Conservation (phyloP, 2,888 invertebrate species). For the Cyrtodaria siliqua region DNA sequence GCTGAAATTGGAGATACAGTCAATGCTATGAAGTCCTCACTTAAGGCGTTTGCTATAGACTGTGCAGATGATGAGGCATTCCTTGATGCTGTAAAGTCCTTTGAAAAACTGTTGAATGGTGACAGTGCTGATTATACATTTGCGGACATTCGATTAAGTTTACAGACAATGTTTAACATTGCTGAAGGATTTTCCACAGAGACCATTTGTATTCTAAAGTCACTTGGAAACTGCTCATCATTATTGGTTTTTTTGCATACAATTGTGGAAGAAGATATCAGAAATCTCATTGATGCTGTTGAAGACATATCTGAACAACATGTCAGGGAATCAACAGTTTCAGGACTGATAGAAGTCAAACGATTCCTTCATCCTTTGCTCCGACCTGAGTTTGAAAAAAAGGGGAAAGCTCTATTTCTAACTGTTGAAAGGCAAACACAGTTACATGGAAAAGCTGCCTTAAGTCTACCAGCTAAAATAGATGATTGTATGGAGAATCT, state of each 20-base stretch:
- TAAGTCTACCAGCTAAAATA: slow-evolving; percentile 52
- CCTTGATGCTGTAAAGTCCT: not conserved
- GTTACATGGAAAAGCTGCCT: slow-evolving; percentile 12
- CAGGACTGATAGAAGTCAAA: slow-evolving; percentile 67
- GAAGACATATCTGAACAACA: slow-evolving; percentile 74
- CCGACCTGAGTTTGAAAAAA: slow-evolving; percentile 8
- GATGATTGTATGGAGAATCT: slow-evolving; percentile 62
- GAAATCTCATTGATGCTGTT: slow-evolving; percentile 74
- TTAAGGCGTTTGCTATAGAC: not conserved
- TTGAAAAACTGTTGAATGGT: slow-evolving; percentile 5
- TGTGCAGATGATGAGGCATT: not conserved
- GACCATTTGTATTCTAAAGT: slow-evolving; percentile 21
- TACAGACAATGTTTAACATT: too few relatives aligned
- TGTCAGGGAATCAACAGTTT: slow-evolving; percentile 71
- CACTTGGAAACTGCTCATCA: slow-evolving; percentile 21
- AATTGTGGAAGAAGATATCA: slow-evolving; percentile 67
- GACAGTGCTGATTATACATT: not conserved
- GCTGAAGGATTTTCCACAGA: not conserved
- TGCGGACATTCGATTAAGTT: too few relatives aligned
- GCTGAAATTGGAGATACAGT: too few relatives aligned
- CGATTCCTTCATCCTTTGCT: slow-evolving; percentile 64
- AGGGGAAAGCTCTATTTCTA: slow-evolving; percentile 15
- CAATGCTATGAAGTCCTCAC: not conserved
- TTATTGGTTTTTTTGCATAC: slow-evolving; percentile 62
- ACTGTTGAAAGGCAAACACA: slow-evolving; percentile 34